Base-by-base conservation (phyloP, 2,888 invertebrate genomes). In the Dermolepida albohirtum region DNA sequence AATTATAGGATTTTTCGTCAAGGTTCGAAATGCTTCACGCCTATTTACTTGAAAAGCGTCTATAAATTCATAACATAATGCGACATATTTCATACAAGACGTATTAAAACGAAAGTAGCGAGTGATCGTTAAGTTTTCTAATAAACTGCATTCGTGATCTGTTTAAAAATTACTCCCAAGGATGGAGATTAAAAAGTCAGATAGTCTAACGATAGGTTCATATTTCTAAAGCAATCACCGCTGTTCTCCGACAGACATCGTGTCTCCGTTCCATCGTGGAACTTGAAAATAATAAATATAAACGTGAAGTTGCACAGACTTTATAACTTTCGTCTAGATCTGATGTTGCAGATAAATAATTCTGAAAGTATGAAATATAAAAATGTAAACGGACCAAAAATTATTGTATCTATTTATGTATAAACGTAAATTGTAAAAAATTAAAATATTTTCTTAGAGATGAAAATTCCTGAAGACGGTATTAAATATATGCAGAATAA, bases 31-130 rank as follows among this genome's bases (percentile, higher is more conserved):
- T 27, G 6, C 11, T 50, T 50, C 17, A 50, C 50, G 27, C 50
- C 22, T 27, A 11, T 50, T 50, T 50, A 50, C 22, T 50, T 50
- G 5, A 22, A 22, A 16, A 27, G 22, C 50, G n/a, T 50, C 50
- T 27, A 50, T n/a, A n/a, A 22, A 22, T 50, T 12, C 14, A 12
- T 27, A 22, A 27, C 50, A 50, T 50, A 12, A 50, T 50, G 27
- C 11, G 50, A 50, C 50, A 22, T 27, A 50, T 22, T 50, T 50
- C 50, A 50, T 50, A 22, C 50, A 50, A 50, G 50, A 50, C 50
- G 50, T 50, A 22, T 27, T 50, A 50, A 50, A 50, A 50, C 22
- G 50, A 50, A 50, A 50, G 50, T 50, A 50, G 27, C 50, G 22
- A n/a, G 22, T 27, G 50, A 50, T 50, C 27, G n/a, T 50, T 50